Evolutionary conservation across 2,888 invertebrate species (phyloP).

Genomic region (Doris montereyensis): DNA sequence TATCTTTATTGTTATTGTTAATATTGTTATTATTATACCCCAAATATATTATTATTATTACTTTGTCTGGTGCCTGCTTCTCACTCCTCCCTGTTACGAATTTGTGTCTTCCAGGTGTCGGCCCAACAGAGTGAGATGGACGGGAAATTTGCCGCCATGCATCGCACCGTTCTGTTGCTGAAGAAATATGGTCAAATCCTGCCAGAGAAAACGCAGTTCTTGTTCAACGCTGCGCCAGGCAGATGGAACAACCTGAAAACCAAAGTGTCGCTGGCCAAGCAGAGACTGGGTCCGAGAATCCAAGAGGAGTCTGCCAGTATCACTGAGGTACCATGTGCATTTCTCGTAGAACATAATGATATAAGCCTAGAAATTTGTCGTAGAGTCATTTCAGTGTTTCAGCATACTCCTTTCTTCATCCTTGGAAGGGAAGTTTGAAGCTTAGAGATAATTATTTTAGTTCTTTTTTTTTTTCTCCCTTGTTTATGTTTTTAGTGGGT

Average conservation of each 20-base stretch:
- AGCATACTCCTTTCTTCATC: no score
- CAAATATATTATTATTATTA: background rate
- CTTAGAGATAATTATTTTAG: no score
- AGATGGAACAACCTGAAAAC: slow-evolving; percentile 72
- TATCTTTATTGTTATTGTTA: no score
- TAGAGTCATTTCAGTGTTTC: no score
- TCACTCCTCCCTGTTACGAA: background rate
- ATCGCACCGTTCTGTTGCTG: slow-evolving; percentile 69
- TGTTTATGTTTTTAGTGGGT: no score
- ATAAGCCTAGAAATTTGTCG: no score
- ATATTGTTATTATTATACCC: no score
- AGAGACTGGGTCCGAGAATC: slow-evolving; percentile 72
- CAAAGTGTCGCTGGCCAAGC: slow-evolving; percentile 72
- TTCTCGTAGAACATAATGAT: no score
- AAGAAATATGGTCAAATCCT: slow-evolving; percentile 70
- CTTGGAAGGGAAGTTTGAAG: no score
- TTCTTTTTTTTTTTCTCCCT: no score
- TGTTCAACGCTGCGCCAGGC: slow-evolving; percentile 69
- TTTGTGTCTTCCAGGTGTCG: slow-evolving; percentile 61
- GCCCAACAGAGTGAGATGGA: slow-evolving; percentile 72
- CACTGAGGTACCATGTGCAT: no score
- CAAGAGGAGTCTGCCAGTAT: slow-evolving; percentile 72
- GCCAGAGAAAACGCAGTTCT: slow-evolving; percentile 64
- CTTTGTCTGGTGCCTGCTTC: background rate
- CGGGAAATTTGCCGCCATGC: slow-evolving; percentile 72